Evolutionary conservation across 2,797 vertebrate species (phyloP).

Genomic region (Tokudaia muenninki): DNA sequence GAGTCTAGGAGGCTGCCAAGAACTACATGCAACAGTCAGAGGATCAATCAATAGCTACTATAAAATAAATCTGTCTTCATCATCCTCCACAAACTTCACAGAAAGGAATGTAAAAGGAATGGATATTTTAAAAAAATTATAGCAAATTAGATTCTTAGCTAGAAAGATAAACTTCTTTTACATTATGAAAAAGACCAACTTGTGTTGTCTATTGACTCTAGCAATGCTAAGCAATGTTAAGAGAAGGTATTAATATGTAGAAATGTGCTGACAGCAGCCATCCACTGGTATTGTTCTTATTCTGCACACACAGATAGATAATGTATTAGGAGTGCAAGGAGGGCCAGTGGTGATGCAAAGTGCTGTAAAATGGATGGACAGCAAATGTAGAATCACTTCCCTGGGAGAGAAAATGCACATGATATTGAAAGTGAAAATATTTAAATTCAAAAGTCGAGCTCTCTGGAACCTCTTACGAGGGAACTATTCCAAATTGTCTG

Average conservation of each 20-base stretch:
- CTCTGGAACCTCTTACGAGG: slow-evolving; percentile 61
- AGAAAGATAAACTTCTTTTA: slow-evolving; percentile 45
- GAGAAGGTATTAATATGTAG: slow-evolving; percentile 81
- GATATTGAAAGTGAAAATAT: slow-evolving; percentile 82
- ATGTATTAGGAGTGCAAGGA: slow-evolving; percentile 78
- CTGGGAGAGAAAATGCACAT: slow-evolving; percentile 76
- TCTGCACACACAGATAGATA: slow-evolving; percentile 84
- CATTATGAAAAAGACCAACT: neutral
- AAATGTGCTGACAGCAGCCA: slow-evolving; percentile 79
- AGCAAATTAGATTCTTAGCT: neutral
- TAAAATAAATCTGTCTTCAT: neutral
- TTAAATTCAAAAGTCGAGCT: slow-evolving; percentile 78
- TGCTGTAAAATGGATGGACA: slow-evolving; percentile 80
- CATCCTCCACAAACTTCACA: neutral
- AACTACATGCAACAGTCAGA: neutral
- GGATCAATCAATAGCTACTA: neutral
- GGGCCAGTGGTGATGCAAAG: slow-evolving; percentile 78
- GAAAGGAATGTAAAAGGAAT: neutral
- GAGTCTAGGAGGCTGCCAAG: neutral
- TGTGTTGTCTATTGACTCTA: slow-evolving; percentile 22
- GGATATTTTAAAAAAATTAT: neutral
- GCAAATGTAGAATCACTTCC: slow-evolving; percentile 74
- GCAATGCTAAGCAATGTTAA: slow-evolving; percentile 76
- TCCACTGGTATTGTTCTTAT: slow-evolving; percentile 77
- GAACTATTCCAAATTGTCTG: neutral